phyloP scores from a whole-genome alignment of 1,140 invertebrate species.

The Euura lappo region DNA sequence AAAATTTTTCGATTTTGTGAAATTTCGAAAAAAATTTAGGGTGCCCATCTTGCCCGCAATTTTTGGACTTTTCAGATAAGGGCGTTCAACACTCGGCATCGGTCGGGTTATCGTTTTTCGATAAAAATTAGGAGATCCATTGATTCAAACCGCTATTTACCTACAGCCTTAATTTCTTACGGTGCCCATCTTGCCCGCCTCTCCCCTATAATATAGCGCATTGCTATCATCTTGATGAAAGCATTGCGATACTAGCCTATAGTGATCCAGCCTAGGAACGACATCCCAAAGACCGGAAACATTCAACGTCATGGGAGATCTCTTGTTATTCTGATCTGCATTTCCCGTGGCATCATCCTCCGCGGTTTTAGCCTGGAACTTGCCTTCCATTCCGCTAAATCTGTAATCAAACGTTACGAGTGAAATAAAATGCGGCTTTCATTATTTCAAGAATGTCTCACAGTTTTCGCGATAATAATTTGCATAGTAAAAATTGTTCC shows the following conservation, averaged over 20 bases:
- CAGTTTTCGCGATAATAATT: neutral
- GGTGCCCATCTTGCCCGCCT: no score
- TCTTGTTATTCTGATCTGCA: constrained; percentile 44
- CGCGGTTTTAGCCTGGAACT: constrained; percentile 41
- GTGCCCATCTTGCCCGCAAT: no score
- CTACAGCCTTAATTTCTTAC: no score
- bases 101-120: no score
- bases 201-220: no score
- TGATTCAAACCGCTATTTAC: no score
- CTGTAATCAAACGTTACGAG: constrained; percentile 31
- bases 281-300: constrained; percentile 71
- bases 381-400: constrained; percentile 47
- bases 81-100: no score
- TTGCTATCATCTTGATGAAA: no score
- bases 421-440: neutral
- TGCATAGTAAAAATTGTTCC: neutral
- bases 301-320: constrained; percentile 50
- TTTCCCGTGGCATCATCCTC: constrained; percentile 36
- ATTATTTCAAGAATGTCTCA: neutral
- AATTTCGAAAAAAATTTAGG: no score
- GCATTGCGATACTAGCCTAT: constrained; percentile 67
- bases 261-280: constrained; percentile 87
- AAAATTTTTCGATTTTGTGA: no score
- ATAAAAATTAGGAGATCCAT: no score
- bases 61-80: no score